These are phyloP conservation scores for Drosophila prolongata DNA, from an alignment of 2,888 invertebrate species.

Conservation along the genomic window DNA sequence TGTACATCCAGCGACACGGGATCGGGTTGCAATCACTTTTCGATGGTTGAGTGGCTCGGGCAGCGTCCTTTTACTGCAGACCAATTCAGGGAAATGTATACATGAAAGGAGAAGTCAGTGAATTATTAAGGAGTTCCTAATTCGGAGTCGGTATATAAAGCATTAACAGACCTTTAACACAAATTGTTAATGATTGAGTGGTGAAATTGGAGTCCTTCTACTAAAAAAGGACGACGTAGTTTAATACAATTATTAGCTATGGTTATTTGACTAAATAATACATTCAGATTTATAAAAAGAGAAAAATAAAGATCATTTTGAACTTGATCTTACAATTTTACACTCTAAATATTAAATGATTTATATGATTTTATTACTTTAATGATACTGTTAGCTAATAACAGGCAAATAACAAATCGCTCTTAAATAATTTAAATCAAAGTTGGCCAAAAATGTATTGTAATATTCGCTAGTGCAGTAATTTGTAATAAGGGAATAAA, in stretches of 20 bases:
- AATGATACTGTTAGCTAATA: too few relatives aligned
- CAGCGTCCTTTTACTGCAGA: background rate
- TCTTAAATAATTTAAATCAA: too few relatives aligned
- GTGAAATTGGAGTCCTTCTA: too few relatives aligned
- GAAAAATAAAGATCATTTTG: too few relatives aligned
- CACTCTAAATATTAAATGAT: too few relatives aligned
- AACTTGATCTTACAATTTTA: too few relatives aligned
- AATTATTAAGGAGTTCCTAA: constrained; percentile 1
- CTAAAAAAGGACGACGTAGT: background rate
- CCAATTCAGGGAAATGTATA: constrained; percentile 20
- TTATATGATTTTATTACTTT: too few relatives aligned
- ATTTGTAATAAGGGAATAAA: too few relatives aligned
- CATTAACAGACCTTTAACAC: background rate
- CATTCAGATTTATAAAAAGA: too few relatives aligned
- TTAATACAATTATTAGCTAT: background rate
- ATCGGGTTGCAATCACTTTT: constrained; percentile 26
- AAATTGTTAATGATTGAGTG: background rate
- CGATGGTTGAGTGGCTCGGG: background rate
- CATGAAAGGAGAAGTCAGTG: constrained; percentile 18
- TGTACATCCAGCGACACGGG: constrained; percentile 28
- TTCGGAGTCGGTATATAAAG: background rate
- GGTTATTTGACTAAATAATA: background rate
- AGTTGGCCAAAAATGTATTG: too few relatives aligned
- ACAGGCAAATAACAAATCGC: too few relatives aligned
- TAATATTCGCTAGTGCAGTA: too few relatives aligned